phyloP scores from a whole-genome alignment of 2,113 vertebrate genomes.

The Stercorarius parasiticus region DNA sequence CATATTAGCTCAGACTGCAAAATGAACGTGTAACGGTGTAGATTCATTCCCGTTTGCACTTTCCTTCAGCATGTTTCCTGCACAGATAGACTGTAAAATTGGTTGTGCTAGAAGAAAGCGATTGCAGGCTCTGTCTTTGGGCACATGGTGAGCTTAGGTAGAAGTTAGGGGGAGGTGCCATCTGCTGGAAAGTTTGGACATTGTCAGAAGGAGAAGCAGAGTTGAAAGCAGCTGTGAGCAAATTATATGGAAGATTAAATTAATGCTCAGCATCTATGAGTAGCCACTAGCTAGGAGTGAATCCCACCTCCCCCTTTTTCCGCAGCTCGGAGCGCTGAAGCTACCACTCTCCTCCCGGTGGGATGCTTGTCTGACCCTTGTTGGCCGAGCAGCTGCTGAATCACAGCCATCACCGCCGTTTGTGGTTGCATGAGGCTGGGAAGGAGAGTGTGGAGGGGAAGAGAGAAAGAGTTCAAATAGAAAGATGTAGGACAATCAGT shows the following conservation, averaged over 20 bases:
- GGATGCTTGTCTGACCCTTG: not conserved
- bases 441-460: not conserved
- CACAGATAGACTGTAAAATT: not conserved
- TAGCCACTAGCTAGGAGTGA: not conserved
- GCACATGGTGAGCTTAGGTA: constrained; percentile 29
- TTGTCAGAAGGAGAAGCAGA: not conserved
- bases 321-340: accelerated
- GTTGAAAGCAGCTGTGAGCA: not conserved
- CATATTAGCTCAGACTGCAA: not conserved
- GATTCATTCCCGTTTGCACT: not conserved
- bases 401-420: not conserved
- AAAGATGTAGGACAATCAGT: not conserved
- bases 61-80: not conserved
- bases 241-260: not conserved
- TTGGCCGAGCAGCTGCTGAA: not conserved
- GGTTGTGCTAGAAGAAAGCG: not conserved
- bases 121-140: not conserved
- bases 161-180: constrained; percentile 73
- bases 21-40: not conserved
- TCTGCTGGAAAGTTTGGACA: constrained; percentile 71
- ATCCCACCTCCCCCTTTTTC: not conserved
- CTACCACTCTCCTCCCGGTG: not conserved
- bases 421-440: not conserved
- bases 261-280: not conserved
- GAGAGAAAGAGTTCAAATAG: not conserved